Percentiles rank a stretch among this genome's conserved stretches.
phyloP scores from a whole-genome alignment of 2,797 vertebrate genomes.

The Catharus ustulatus region DNA sequence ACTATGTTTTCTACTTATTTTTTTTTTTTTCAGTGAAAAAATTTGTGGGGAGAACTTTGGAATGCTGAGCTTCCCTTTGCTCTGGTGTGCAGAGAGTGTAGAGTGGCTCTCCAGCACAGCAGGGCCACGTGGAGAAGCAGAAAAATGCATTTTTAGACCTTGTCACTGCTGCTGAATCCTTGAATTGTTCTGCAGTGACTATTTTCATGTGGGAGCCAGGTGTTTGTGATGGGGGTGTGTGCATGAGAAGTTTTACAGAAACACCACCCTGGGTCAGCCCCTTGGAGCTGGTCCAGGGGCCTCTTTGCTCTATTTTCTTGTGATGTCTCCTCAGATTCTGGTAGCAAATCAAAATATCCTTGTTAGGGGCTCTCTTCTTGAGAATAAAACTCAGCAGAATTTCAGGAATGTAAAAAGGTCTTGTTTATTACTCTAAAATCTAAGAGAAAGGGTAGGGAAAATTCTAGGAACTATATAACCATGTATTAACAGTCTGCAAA shows the following conservation, averaged over 20 bases:
- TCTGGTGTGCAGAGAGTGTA: neutral
- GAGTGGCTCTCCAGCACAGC: neutral
- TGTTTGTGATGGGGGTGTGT: no score
- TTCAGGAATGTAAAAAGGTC: neutral
- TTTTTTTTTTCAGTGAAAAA: neutral
- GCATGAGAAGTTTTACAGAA: neutral
- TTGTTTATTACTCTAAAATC: neutral
- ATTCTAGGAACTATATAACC: neutral
- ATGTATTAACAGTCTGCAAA: neutral
- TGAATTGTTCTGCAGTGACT: neutral
- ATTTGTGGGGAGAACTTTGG: neutral
- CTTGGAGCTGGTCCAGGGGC: neutral
- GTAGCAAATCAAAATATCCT: neutral
- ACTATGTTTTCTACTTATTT: neutral
- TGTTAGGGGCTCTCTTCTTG: neutral
- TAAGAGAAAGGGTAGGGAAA: neutral
- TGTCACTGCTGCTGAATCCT: neutral
- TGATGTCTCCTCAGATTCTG: neutral
- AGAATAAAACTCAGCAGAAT: neutral
- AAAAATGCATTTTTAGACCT: neutral
- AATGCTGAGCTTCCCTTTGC: neutral
- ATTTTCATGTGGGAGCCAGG: neutral
- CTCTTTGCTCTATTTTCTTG: neutral
- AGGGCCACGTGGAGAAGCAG: accelerated
- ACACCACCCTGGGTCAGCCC: neutral